A percentile compares a stretch with the other conserved stretches of the same genome.
These are phyloP conservation scores for Trochalopteron elliotii DNA, from an alignment of 2,113 vertebrate genomes.

Conservation along the genomic window DNA sequence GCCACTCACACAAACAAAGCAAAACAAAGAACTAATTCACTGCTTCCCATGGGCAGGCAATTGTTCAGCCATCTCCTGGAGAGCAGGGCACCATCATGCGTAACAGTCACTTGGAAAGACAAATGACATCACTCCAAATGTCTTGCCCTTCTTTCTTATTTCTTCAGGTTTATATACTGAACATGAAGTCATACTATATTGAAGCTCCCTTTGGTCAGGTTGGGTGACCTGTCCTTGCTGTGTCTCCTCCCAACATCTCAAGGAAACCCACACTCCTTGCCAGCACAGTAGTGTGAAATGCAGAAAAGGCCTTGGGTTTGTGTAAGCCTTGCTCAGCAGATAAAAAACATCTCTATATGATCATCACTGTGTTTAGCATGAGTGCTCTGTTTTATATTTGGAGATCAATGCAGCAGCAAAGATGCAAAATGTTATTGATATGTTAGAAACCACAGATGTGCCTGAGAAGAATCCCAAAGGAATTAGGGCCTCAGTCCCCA, in stretches of 20 bases:
- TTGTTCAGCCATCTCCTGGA: neutral
- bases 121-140: neutral
- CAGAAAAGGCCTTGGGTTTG: neutral
- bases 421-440: neutral
- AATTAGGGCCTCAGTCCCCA: neutral
- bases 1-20: neutral
- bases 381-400: neutral
- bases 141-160: neutral
- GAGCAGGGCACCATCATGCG: neutral
- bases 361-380: neutral
- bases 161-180: neutral
- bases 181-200: neutral
- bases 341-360: neutral
- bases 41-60: neutral
- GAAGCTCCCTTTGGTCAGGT: neutral
- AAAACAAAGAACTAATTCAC: neutral
- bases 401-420: neutral
- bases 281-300: neutral
- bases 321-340: neutral
- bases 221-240: neutral
- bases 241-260: neutral
- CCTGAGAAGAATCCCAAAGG: neutral
- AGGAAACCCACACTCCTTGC: neutral
- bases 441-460: neutral
- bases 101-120: neutral